Conservation (phyloP, 2,113 vertebrate genomes). For the Globicephala melas region DNA sequence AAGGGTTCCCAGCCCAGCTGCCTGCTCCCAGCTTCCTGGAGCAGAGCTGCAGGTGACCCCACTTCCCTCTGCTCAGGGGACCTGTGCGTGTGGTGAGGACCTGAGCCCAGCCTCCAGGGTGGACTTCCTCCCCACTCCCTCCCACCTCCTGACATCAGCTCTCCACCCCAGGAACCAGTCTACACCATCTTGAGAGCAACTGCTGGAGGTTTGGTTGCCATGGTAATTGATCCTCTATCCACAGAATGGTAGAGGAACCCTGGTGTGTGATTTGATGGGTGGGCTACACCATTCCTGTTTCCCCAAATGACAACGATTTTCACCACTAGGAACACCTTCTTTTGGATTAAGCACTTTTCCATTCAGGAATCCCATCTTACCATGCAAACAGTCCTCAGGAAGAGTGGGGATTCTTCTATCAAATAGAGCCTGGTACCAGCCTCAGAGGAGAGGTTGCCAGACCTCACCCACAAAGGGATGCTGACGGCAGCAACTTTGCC, state of each 20-base stretch:
- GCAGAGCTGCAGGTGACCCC: constrained; percentile 14
- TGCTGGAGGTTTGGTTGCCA: constrained; percentile 36
- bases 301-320: neutral
- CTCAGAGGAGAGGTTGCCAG: neutral
- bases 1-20: constrained; percentile 65
- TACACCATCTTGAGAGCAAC: neutral
- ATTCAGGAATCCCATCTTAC: neutral
- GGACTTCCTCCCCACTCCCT: constrained; percentile 34
- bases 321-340: neutral
- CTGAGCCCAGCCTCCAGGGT: neutral
- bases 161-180: neutral
- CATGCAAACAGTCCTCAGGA: neutral
- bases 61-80: constrained; percentile 15
- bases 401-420: neutral
- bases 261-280: constrained; percentile 29
- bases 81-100: neutral
- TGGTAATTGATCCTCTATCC: constrained; percentile 3
- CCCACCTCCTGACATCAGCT: neutral
- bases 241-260: neutral
- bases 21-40: constrained; percentile 53
- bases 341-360: neutral
- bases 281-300: neutral
- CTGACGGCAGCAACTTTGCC: neutral
- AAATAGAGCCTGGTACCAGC: neutral
- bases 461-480: neutral